Conservation (phyloP, 2,797 vertebrate genomes). For the Hipposideros larvatus region DNA sequence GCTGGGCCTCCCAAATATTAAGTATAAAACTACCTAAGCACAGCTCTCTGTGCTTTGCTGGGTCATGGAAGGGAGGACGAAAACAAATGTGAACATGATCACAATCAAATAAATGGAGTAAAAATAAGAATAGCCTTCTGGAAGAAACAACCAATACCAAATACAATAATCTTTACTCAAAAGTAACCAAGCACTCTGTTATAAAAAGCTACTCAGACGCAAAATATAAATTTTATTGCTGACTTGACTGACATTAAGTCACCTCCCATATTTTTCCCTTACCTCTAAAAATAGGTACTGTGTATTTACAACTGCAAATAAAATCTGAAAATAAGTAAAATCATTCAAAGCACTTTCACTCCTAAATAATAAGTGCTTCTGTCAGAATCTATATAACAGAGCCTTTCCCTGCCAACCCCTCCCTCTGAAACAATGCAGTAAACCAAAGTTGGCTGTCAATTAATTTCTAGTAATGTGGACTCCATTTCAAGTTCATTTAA, state of each 20-base stretch:
- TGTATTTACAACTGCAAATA: neutral
- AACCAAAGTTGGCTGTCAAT: neutral
- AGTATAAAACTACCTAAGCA: neutral
- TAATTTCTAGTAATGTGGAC: neutral
- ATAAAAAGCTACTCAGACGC: constrained; percentile 7
- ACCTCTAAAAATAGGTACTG: constrained; percentile 16
- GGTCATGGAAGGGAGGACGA: neutral
- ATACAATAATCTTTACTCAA: neutral
- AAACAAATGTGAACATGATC: neutral
- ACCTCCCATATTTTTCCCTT: neutral
- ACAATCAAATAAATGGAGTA: constrained; percentile 52
- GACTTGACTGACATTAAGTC: neutral
- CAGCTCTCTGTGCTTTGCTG: neutral
- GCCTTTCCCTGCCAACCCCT: neutral
- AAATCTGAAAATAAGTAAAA: neutral
- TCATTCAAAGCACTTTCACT: constrained; percentile 39
- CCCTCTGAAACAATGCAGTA: constrained; percentile 5
- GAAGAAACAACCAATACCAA: constrained; percentile 49
- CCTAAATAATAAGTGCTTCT: constrained; percentile 14
- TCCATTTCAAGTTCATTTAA: constrained; percentile 56
- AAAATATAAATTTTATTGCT: constrained; percentile 38
- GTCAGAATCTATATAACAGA: neutral
- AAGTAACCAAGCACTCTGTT: constrained; percentile 24
- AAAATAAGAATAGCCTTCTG: constrained; percentile 17
- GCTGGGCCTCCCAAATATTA: neutral